phyloP scores from a whole-genome alignment of 2,797 vertebrate species.

The Brotula barbata region DNA sequence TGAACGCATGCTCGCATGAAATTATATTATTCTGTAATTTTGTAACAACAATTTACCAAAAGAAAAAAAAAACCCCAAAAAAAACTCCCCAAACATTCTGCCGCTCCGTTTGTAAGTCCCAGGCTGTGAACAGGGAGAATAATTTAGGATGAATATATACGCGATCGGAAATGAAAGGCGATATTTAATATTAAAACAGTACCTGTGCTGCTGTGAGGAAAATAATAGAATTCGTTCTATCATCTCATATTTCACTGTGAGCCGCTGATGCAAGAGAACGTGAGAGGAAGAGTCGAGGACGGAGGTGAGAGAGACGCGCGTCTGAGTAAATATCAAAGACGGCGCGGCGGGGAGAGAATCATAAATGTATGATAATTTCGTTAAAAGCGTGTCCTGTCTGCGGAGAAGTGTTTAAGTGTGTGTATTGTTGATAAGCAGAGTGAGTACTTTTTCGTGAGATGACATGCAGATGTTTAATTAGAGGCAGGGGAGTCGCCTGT shows the following conservation, averaged over 20 bases:
- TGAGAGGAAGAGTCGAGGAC: conserved; percentile 13
- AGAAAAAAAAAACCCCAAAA: too few species aligned
- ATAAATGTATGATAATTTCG: conserved; percentile 29
- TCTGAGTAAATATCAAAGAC: conserved; percentile 67
- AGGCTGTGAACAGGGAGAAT: conserved; percentile 23
- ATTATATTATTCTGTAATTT: conserved; percentile 35
- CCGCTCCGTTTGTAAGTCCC: neutral
- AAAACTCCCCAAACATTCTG: neutral
- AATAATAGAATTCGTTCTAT: conserved; percentile 47
- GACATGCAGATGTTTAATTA: conserved; percentile 69
- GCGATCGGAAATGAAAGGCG: conserved; percentile 30
- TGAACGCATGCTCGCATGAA: conserved; percentile 1
- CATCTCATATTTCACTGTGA: conserved; percentile 47
- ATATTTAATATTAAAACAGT: conserved; percentile 40
- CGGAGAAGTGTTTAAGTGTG: too few species aligned
- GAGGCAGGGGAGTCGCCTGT: conserved; percentile 53
- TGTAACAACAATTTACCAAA: conserved; percentile 28
- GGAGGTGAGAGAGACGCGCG: conserved; percentile 11
- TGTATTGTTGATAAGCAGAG: conserved; percentile 45
- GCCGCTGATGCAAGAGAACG: conserved; percentile 21
- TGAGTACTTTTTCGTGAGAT: conserved; percentile 48
- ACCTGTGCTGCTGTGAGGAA: conserved; percentile 35
- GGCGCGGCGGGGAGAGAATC: conserved; percentile 17
- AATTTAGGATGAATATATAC: conserved; percentile 31
- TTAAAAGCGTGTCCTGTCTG: too few species aligned